Base-by-base conservation (phyloP, 2,113 vertebrate genomes). In the Hippocampus mohnikei region DNA sequence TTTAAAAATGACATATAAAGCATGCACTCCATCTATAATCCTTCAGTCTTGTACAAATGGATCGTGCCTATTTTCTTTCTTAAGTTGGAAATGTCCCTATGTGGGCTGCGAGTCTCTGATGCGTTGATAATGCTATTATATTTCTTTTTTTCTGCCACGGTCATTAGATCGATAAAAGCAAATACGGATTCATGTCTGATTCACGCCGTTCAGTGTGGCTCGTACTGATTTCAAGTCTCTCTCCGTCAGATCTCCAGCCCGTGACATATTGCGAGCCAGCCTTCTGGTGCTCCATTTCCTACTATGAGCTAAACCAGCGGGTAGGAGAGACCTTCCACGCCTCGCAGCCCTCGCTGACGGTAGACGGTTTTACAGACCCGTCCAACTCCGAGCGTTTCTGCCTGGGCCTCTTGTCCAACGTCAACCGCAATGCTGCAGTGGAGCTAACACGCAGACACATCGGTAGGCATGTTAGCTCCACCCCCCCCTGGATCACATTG, bases 241-340 rank as follows among this genome's bases (percentile, higher is more conserved):
- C 73, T 42, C 0, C 67, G 20, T 62, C 88, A 98, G 97, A 99
- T 78, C 94, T 99, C 74, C 97, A 99, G 91, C 97, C 97, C 0
- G 96, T 99, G 67, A 99, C 96, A 18, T 99, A 99, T 92, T 99
- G 97, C 5, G 97, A 99, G 90, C 97, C 97, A 0, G 96, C 97
- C 12, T 99, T 99, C 91, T 99, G 97, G 97, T 99, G 97, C 87
- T 98, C 97, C 1, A 99, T 99, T 69, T 98, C 96, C 52, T 99
- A 99, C 91, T 99, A 99, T 0, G 97, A 99, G 85, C 93, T 99
- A 81, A 99, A 99, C 94, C 97, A 99, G 92, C 93, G 97, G 0
- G 97, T 99, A 2, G 97, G 97, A 2, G 97, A 99, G 92, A 99
- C 96, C 0, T 99, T 99, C 92, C 96, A 99, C 0, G 97, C 97